Evolutionary conservation across 2,113 vertebrate species (phyloP), one percentile per base, ranked within the genome.

Genomic region (Mesocricetus auratus): DNA sequence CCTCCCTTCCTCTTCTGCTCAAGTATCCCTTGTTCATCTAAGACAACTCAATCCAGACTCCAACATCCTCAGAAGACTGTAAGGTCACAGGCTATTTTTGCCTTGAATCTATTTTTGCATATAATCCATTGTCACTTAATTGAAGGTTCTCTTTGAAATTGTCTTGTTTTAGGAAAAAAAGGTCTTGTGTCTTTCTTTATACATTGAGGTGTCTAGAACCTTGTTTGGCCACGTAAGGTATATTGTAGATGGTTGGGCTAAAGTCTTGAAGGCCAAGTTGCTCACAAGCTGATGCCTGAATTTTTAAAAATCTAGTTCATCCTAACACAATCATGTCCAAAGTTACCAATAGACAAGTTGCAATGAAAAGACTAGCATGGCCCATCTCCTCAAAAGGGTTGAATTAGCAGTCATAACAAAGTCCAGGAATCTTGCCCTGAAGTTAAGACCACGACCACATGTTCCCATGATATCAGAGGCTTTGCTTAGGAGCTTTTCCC

Each of bases 231-330:
- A 62, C 50, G 92, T 29, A 81, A 71, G 16, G 12, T 15, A 10
- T 66, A 50, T 50, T 92, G 31, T 85, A 90, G 93, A 85, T 74
- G 13, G 13, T 56, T 64, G 42, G 71, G 74, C 47, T 86, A 89
- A 92, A 64, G 15, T 78, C 66, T 10, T 66, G 74, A 33, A 74
- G 39, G 79, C 42, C 62, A 90, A 71, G 45, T 26, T 89, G 9
- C 90, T 91, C 50, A 56, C 53, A 92, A 90, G 15, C 39, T 75
- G 47, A 39, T 89, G 15, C 68, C 75, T 75, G 71, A 86, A 94
- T 87, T 85, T 85, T 93, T 85, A 77, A 92, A 92, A 93, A 69
- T 86, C 53, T 29, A 69, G 58, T 86, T 71, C 71, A 64, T 86
- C 75, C 92, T 66, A 62, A 87, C 56, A 36, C 13, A 42, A 13